A percentile compares a stretch with the other conserved stretches of the same genome.
Conservation (phyloP, 2,113 vertebrate genomes). For the Andinoacara biseriatus region DNA sequence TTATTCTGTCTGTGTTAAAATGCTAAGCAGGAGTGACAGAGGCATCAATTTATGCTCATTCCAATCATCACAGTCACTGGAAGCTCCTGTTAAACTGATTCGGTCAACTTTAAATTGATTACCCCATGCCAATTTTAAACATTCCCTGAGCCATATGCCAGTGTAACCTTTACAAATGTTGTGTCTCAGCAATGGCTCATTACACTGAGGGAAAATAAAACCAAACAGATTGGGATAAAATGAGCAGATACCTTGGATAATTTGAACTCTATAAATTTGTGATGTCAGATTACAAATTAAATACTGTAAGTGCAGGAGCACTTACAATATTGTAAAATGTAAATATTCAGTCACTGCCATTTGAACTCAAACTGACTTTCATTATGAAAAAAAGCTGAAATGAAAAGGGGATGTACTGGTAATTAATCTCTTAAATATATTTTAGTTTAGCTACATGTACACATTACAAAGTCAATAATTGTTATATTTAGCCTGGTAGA, state of each 20-base stretch:
- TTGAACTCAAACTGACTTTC: slow-evolving; percentile 13
- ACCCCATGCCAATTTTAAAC: slow-evolving; percentile 40
- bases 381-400: background rate
- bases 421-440: background rate
- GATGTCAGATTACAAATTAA: slow-evolving; percentile 34
- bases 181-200: slow-evolving; percentile 21
- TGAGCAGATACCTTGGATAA: slow-evolving; percentile 10
- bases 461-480: background rate
- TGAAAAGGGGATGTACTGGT: background rate
- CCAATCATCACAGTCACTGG: slow-evolving; percentile 41
- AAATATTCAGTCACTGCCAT: slow-evolving; percentile 3
- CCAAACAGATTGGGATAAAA: slow-evolving; percentile 30
- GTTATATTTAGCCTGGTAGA: background rate
- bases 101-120: slow-evolving; percentile 57
- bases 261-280: slow-evolving; percentile 33
- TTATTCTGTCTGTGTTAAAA: slow-evolving; percentile 24
- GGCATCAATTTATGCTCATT: slow-evolving; percentile 49
- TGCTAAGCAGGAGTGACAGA: slow-evolving; percentile 54
- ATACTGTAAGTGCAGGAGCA: background rate
- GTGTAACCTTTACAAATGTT: slow-evolving; percentile 51
- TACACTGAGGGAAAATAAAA: slow-evolving; percentile 43
- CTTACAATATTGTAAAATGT: background rate
- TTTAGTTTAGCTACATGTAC: background rate
- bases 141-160: slow-evolving; percentile 15
- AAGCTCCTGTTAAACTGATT: slow-evolving; percentile 54